Evolutionary conservation across 2,888 invertebrate genomes (phyloP), one percentile per base, ranked within the genome.

Genomic region (Augiades crinisus): DNA sequence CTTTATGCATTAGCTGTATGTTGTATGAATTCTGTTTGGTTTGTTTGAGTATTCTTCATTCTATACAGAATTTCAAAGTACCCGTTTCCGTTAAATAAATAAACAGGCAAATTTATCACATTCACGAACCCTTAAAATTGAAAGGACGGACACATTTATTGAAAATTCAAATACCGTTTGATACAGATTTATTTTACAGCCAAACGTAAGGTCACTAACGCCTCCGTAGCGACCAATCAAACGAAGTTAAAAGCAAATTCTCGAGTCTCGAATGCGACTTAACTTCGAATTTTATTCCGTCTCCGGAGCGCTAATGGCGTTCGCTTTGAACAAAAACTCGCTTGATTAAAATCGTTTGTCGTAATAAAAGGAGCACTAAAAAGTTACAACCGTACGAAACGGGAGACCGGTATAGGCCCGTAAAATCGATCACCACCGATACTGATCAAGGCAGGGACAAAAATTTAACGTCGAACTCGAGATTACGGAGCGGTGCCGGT

Each of bases 301-400:
- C 75, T 76, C 73, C 64, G 67, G 62, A 70, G 80, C 81, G 83
- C 81, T 87, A 87, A 87, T 82, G 78, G 83, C 78, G 75, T 75
- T 68, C 72, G 77, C 72, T 67, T 67, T 69, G 81, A 82, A 84
- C 83, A 86, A 88, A 88, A 87, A 87, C 81, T 81, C 79, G 79
- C 84, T 89, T 87, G 88, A 89, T 89, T 88, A 89, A 89, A 88
- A 88, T 85, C 89, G 87, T 88, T 87, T 86, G 88, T 87, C 80
- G 88, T 86, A 89, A 89, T 88, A 87, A 88, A 89, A 86, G 75
- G 68, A 78, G 81, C 70, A 82, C 78, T 89, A 88, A 88, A 89
- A 88, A 83, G 87, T 87, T 84, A 88, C 82, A 87, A 75, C 83
- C 81, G 78, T 79, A 77, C 77, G 76, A 70, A 81, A 78, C 70